Evolutionary conservation across 2,797 vertebrate species (phyloP).

Genomic region (Paedocypris micromegethes): DNA sequence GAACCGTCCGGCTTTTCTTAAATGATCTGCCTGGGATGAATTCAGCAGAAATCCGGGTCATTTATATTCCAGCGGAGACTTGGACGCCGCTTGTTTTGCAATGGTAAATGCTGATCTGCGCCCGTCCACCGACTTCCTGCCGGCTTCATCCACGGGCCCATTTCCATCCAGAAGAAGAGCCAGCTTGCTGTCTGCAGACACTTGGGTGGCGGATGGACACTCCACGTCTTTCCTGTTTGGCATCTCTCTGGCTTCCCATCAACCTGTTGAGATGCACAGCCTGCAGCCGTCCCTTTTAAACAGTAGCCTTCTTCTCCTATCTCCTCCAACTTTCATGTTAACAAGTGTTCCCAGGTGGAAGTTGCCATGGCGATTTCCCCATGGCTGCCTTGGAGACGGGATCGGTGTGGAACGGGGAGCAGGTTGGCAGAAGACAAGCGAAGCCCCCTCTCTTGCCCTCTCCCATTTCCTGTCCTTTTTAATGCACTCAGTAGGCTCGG

Average conservation of each 20-base stretch:
- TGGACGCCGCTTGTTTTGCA: slow-evolving; percentile 26
- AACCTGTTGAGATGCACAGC: slow-evolving; percentile 52
- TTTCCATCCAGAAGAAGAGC: slow-evolving; percentile 30
- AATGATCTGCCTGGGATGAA: slow-evolving; percentile 38
- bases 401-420: slow-evolving; percentile 50
- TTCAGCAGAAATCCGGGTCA: slow-evolving; percentile 32
- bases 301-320: slow-evolving; percentile 39
- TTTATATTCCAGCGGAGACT: slow-evolving; percentile 34
- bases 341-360: slow-evolving; percentile 61
- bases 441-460: slow-evolving; percentile 29
- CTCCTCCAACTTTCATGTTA: slow-evolving; percentile 55
- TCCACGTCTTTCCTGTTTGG: slow-evolving; percentile 40
- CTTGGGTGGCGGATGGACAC: slow-evolving; percentile 43
- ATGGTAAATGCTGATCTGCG: slow-evolving; percentile 13
- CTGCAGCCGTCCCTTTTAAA: slow-evolving; percentile 49
- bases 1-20: slow-evolving; percentile 41
- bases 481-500: slow-evolving; percentile 33
- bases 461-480: slow-evolving; percentile 34
- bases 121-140: slow-evolving; percentile 5
- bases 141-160: slow-evolving; percentile 11
- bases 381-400: slow-evolving; percentile 52
- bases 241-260: slow-evolving; percentile 33
- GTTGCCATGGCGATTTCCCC: slow-evolving; percentile 58
- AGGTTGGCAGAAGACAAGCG: slow-evolving; percentile 43
- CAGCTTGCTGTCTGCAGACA: slow-evolving; percentile 4